Conservation (phyloP, 1,140 invertebrate genomes). For the Helicoverpa zea region DNA sequence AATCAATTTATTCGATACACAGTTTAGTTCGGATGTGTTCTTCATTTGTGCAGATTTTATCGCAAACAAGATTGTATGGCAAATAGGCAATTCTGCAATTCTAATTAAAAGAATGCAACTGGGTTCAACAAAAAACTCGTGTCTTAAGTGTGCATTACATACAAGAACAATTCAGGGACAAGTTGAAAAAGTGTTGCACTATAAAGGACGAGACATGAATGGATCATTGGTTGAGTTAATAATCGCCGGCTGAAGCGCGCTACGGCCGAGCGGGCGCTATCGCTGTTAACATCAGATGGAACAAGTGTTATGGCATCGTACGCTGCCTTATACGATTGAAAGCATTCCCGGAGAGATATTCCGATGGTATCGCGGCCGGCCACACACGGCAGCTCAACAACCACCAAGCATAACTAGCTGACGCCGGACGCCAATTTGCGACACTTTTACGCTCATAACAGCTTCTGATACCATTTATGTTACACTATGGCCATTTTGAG, state of each 20-base stretch:
- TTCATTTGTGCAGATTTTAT: constrained; percentile 31
- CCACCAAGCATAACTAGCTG: constrained; percentile 66
- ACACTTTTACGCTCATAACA: constrained; percentile 67
- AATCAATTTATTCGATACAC: constrained; percentile 43
- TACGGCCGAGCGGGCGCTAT: constrained; percentile 61
- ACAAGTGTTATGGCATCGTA: constrained; percentile 79
- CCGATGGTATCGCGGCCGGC: constrained; percentile 71
- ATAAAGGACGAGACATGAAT: constrained; percentile 49
- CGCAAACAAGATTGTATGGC: constrained; percentile 26
- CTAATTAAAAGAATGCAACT: constrained; percentile 27
- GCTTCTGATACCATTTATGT: constrained; percentile 66
- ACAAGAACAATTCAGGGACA: constrained; percentile 24
- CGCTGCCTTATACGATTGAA: constrained; percentile 70
- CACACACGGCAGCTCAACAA: constrained; percentile 67
- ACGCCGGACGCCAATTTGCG: constrained; percentile 67
- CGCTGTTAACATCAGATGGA: constrained; percentile 68
- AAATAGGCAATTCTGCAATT: constrained; percentile 36
- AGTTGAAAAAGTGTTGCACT: constrained; percentile 37
- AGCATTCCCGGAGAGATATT: constrained; percentile 67
- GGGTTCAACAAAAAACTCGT: constrained; percentile 25
- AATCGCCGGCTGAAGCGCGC: constrained; percentile 66
- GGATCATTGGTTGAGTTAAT: constrained; percentile 63
- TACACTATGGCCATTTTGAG: constrained; percentile 51
- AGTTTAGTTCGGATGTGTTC: background rate
- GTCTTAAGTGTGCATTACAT: constrained; percentile 28